Percentiles rank a stretch among this genome's conserved stretches.
phyloP scores from a whole-genome alignment of 2,113 vertebrate genomes.

The Morone chrysops region DNA sequence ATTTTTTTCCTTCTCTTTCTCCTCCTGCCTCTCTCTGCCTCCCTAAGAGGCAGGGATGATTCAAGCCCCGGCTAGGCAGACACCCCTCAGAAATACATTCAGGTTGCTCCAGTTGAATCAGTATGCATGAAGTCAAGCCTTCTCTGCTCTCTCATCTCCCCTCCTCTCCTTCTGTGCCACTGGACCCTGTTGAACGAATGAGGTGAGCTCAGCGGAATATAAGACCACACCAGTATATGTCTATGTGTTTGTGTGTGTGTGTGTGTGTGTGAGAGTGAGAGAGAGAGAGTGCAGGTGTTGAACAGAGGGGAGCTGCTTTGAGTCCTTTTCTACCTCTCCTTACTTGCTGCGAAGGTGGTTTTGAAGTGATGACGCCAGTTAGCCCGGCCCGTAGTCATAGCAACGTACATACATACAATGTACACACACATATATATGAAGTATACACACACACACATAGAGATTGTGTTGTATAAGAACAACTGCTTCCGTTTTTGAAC shows the following conservation, averaged over 20 bases:
- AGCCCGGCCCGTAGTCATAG: slow-evolving; percentile 67
- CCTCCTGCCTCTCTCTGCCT: slow-evolving; percentile 7
- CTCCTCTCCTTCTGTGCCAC: slow-evolving; percentile 49
- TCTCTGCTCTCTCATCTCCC: slow-evolving; percentile 22
- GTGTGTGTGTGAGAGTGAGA: slow-evolving; percentile 12
- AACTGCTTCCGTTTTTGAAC: slow-evolving; percentile 53
- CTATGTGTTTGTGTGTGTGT: slow-evolving; percentile 50
- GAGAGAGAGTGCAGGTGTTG: slow-evolving; percentile 50
- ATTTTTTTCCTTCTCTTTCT: slow-evolving; percentile 40
- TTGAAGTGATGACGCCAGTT: slow-evolving; percentile 79
- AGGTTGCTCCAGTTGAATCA: slow-evolving; percentile 53
- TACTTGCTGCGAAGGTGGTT: slow-evolving; percentile 77
- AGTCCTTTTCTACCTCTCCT: slow-evolving; percentile 64
- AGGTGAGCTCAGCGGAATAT: slow-evolving; percentile 71
- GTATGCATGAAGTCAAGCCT: slow-evolving; percentile 66
- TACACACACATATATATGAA: slow-evolving; percentile 16
- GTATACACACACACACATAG: background rate
- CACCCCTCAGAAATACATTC: slow-evolving; percentile 53
- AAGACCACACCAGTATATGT: slow-evolving; percentile 59
- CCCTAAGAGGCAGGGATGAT: slow-evolving; percentile 32
- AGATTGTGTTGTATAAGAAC: slow-evolving; percentile 44
- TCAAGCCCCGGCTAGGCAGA: slow-evolving; percentile 51
- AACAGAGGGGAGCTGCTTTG: slow-evolving; percentile 59
- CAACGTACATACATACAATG: slow-evolving; percentile 70
- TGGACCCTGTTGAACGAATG: slow-evolving; percentile 64